These are phyloP conservation scores for Rhagonycha fulva DNA, from an alignment of 2,888 invertebrate genomes.

Conservation along the genomic window DNA sequence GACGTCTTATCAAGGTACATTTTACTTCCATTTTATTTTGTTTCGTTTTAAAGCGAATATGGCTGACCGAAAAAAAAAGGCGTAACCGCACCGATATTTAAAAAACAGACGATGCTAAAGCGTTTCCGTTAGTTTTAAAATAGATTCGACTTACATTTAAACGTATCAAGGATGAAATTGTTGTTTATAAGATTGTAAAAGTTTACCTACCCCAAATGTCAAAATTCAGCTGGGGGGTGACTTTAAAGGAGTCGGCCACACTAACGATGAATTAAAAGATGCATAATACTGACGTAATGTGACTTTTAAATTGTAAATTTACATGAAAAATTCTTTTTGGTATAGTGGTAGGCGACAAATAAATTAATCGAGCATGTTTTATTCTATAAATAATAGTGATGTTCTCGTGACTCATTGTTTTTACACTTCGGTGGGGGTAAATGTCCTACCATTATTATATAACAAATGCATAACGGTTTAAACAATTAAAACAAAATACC, in stretches of 20 bases:
- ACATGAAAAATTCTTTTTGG: neutral
- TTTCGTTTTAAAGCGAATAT: slow-evolving; percentile 22
- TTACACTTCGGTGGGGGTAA: slow-evolving; percentile 22
- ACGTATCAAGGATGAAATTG: neutral
- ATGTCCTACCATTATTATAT: slow-evolving; percentile 21
- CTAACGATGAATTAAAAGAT: neutral
- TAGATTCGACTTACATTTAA: neutral
- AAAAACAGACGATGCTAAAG: neutral
- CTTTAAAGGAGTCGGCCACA: neutral
- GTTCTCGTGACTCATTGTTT: slow-evolving; percentile 24
- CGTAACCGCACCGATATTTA: slow-evolving; percentile 28
- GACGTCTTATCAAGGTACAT: slow-evolving; percentile 10
- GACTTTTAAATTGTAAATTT: neutral
- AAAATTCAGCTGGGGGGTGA: neutral
- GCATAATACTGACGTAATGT: neutral
- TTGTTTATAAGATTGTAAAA: neutral
- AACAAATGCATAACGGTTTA: slow-evolving; percentile 18
- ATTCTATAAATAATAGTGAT: slow-evolving; percentile 30
- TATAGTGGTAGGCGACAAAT: neutral
- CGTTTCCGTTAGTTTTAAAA: neutral
- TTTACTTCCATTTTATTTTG: neutral
- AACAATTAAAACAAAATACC: neutral
- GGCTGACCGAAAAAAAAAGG: slow-evolving; percentile 32
- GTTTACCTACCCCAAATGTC: neutral
- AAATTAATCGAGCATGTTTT: slow-evolving; percentile 12